phyloP scores from a whole-genome alignment of 2,113 vertebrate genomes.

The Canis aureus region DNA sequence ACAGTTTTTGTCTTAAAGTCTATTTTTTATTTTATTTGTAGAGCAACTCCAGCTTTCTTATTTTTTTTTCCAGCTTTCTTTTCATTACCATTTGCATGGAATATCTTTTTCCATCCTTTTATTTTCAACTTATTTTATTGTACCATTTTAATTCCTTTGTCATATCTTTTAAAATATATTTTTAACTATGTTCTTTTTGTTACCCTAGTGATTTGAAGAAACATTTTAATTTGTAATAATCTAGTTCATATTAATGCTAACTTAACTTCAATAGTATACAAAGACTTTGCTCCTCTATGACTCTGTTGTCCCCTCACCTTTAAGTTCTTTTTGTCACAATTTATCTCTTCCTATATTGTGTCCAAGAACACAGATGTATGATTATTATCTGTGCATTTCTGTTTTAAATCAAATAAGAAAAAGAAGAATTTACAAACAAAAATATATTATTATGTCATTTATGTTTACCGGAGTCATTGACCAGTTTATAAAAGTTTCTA shows the following conservation, averaged over 20 bases:
- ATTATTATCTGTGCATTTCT: background rate
- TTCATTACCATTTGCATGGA: background rate
- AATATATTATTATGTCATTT: background rate
- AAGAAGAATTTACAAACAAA: background rate
- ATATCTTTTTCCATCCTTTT: background rate
- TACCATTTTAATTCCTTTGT: background rate
- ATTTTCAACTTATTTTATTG: background rate
- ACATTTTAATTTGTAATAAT: background rate
- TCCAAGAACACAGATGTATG: background rate
- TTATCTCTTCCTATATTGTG: background rate
- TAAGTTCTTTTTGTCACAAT: background rate
- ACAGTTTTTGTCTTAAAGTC: background rate
- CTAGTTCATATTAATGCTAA: background rate
- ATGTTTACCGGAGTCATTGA: background rate
- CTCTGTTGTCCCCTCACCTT: background rate
- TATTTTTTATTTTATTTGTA: background rate
- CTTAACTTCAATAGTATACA: background rate
- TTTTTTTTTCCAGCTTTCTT: background rate
- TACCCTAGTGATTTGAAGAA: background rate
- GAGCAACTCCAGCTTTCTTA: background rate
- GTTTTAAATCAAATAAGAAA: background rate
- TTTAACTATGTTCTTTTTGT: background rate
- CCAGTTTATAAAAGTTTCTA: too few relatives aligned
- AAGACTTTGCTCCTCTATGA: background rate
- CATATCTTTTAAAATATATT: background rate